phyloP scores from a whole-genome alignment of 1,140 invertebrate species.

The Medauroidea extradentata region DNA sequence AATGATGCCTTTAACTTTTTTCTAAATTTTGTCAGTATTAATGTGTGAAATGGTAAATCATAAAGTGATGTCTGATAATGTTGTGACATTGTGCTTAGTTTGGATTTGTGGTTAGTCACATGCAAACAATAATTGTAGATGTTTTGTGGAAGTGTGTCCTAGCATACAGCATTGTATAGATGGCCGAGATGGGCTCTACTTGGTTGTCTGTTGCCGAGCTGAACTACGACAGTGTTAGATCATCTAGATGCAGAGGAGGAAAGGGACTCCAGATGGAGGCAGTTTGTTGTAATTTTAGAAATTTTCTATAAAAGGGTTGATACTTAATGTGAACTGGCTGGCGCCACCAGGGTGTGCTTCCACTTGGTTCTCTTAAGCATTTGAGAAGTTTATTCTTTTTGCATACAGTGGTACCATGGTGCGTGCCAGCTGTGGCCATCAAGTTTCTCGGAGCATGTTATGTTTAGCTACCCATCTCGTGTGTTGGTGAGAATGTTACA shows the following conservation, averaged over 20 bases:
- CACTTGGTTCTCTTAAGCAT: not conserved
- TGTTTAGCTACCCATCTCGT: constrained; percentile 8
- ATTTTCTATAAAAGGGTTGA: not conserved
- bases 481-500: constrained; percentile 5
- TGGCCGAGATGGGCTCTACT: no score
- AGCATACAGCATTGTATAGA: no score
- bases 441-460: constrained; percentile 2
- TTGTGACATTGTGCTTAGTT: no score
- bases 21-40: no score
- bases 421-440: not conserved
- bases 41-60: no score
- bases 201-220: not conserved
- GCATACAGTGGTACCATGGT: constrained; percentile 6
- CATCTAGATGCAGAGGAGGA: not conserved
- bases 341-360: not conserved
- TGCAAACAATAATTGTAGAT: no score
- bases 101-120: no score
- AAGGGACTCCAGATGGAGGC: not conserved
- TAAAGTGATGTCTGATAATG: no score
- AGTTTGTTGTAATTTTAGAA: not conserved
- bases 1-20: no score
- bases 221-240: not conserved
- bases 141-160: no score
- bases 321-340: not conserved
- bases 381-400: constrained; percentile 11